Base-by-base conservation (phyloP, 2,888 invertebrate species). In the Hypena proboscidalis region DNA sequence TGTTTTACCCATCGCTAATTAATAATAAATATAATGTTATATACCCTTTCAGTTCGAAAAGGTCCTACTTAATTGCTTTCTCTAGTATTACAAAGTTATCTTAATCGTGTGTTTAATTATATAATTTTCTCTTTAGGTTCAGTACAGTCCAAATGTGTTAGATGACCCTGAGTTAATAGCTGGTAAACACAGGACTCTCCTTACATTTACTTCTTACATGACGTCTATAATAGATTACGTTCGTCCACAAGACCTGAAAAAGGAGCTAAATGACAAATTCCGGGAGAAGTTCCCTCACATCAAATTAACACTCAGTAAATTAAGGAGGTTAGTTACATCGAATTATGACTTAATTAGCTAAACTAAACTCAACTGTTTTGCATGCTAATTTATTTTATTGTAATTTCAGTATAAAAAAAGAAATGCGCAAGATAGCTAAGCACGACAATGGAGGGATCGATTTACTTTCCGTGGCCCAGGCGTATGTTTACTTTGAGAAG, bases 401-500 rank as follows among this genome's bases (percentile, higher is more conserved):
- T 78, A n/a, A n/a, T n/a, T 90, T 27, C 84, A 97, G 99, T 85
- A 94, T 99, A 57, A 99, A 99, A 85, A 94, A 97, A 60, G 99
- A 99, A 90, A 97, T 99, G 97, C 93, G 96, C 13, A 96, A 97
- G 83, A 97, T 97, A 44, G 97, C 96, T 1, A 96, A 96, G 81
- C 92, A 95, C 69, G 97, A 97, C 81, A 94, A 93, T 66, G 95
- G 95, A 45, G 92, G 93, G 34, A 91, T 94, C 43, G 99, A 99
- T 87, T 90, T 98, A 46, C 91, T 98, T 49, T 97, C 97, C 0
- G 96, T 99, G 9, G 98, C 99, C 9, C 98, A 98, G 80, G 97
- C 98, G 0, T 99, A 98, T 77, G 99, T 99, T n/a, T 99, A 98
- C 87, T 99, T 99, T 84, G 99, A 99, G 83, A 98, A 98, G 80